Base-by-base conservation (phyloP, 2,888 invertebrate species). In the Drosophila recens region DNA sequence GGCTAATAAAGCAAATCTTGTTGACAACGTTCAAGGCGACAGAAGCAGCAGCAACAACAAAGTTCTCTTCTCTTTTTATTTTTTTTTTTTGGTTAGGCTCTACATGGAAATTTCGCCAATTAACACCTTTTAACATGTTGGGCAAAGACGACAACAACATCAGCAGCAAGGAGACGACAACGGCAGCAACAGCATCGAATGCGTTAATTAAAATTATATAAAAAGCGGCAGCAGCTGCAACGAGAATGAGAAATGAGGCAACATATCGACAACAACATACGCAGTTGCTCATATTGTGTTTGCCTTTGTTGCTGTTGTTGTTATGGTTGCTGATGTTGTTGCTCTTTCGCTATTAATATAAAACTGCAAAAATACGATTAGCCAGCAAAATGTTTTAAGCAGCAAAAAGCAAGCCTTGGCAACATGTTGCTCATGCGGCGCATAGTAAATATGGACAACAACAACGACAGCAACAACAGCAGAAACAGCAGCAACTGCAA, bases 1-100 rank as follows among this genome's bases (percentile, higher is more conserved):
- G 85, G 89, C 91, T 91, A 91, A 91, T 91, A 91, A 91, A 91
- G 91, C 91, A 91, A 91, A 91, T 90, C 91, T 89, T 91, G 90
- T 90, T 91, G 91, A 91, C 91, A 91, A 90, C 84, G 78, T 83
- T 77, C 85, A 68, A 81, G 86, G 78, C 80, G 72, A 82, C 86
- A 82, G 62, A 67, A 53, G 43, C 80, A 71, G 51, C 67, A 56
- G 40, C 58, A 57, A 40, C 68, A 56, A 40, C 61, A 58, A 68
- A 61, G 67, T 68, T 78, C 75, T 76, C 65, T 57, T 58, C 38
- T n/a, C 13, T 48, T 38, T 33, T 33, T 54, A 15, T 3, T 11
- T 57, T 20, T 46, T 65, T 63, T 65, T 88, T 82, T 87, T 72
- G 89, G 78, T 88, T 89, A 72, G 83, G 74, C 90, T 77, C 82